These are phyloP conservation scores for Alethe diademata DNA, from an alignment of 2,113 vertebrate genomes.

Conservation along the genomic window DNA sequence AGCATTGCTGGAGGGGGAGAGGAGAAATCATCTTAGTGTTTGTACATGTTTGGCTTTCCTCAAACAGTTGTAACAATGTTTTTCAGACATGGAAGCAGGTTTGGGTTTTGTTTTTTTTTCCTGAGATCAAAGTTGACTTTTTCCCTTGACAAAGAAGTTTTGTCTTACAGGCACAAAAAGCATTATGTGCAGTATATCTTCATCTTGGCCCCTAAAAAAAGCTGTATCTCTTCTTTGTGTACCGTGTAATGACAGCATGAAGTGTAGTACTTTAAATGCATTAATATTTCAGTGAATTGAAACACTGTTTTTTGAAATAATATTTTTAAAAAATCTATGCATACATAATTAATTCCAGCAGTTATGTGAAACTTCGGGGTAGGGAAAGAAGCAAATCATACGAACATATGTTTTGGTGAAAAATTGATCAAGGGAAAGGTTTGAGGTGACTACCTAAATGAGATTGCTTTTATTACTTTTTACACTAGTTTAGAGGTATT, in stretches of 20 bases:
- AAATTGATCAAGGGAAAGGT: not conserved
- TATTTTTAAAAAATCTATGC: not conserved
- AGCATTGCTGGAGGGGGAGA: not conserved
- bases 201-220: not conserved
- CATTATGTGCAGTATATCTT: not conserved
- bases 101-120: not conserved
- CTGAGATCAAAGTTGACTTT: not conserved
- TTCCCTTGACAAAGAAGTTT: not conserved
- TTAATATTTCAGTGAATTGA: not conserved
- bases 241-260: not conserved
- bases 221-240: not conserved
- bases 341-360: not conserved
- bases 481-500: not conserved
- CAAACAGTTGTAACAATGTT: not conserved
- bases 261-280: not conserved
- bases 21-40: not conserved
- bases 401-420: not conserved
- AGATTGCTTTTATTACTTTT: not conserved
- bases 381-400: not conserved
- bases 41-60: not conserved
- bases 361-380: not conserved
- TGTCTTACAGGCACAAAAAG: not conserved
- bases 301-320: not conserved
- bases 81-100: not conserved
- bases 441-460: not conserved